Evolutionary conservation across 2,797 vertebrate species (phyloP).

Genomic region (Chloroceryle amazona): DNA sequence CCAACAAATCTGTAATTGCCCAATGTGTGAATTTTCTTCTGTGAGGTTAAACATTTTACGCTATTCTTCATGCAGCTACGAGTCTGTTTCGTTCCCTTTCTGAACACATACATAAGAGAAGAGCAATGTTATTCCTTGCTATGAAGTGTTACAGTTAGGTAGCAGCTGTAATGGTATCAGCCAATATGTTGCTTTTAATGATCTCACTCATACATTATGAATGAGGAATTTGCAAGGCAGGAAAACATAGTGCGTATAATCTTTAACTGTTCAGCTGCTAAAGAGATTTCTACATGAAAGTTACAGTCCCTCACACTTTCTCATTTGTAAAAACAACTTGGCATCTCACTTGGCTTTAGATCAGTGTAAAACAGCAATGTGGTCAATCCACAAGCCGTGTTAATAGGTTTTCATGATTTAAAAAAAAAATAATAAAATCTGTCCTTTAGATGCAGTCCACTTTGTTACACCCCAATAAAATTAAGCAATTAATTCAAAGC

Average conservation of each 20-base stretch:
- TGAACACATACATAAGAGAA: constrained; percentile 30
- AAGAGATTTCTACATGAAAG: constrained; percentile 4
- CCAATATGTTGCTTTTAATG: constrained; percentile 73
- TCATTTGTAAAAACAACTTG: not conserved
- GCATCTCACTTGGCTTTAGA: not conserved
- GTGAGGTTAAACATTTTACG: constrained; percentile 31
- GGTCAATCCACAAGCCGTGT: not conserved
- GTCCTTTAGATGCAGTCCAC: not conserved
- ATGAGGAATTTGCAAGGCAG: constrained; percentile 62
- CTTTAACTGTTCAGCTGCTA: constrained; percentile 63
- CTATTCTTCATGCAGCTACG: constrained; percentile 21
- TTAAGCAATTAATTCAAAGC: not conserved
- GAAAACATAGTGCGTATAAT: constrained; percentile 20
- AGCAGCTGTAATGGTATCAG: constrained; percentile 69
- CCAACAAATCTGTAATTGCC: constrained; percentile 7
- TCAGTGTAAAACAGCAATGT: not conserved
- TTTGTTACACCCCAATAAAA: not conserved
- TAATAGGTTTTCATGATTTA: not conserved
- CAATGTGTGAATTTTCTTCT: constrained; percentile 15
- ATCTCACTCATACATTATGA: constrained; percentile 76
- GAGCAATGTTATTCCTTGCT: constrained; percentile 48
- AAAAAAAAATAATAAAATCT: not conserved
- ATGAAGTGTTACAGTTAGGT: constrained; percentile 61
- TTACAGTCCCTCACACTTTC: not conserved
- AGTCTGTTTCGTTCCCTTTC: not conserved